These are phyloP conservation scores for Bimastos eiseni DNA, from an alignment of 2,888 invertebrate genomes.

Conservation along the genomic window DNA sequence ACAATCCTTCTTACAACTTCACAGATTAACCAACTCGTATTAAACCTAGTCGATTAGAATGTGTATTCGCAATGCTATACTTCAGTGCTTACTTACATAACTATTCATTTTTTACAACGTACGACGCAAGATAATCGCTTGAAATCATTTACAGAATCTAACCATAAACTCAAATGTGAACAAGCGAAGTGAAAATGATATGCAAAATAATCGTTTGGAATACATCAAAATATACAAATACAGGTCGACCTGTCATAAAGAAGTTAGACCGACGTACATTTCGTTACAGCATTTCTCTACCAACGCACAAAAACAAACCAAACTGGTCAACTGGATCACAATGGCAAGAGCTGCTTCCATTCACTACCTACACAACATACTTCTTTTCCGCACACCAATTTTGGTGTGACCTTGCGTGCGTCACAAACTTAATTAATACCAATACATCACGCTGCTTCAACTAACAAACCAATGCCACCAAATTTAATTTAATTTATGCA, in stretches of 20 bases:
- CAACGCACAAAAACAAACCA: background rate
- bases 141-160: slow-evolving; percentile 13
- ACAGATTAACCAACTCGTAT: background rate
- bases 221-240: background rate
- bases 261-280: background rate
- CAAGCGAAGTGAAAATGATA: background rate
- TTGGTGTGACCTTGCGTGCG: too few relatives aligned
- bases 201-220: slow-evolving; percentile 13
- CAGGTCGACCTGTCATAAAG: background rate
- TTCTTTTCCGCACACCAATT: too few relatives aligned
- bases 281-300: background rate
- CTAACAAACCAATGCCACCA: background rate
- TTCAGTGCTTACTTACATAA: background rate
- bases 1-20: background rate
- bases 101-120: background rate
- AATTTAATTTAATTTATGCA: background rate
- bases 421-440: too few relatives aligned
- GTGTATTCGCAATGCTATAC: background rate
- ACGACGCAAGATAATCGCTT: background rate
- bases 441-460: background rate
- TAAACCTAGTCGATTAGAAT: background rate
- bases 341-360: background rate
- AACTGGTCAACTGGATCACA: background rate
- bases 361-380: too few relatives aligned
- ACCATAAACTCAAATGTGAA: background rate